Conservation (phyloP, 2,797 vertebrate species). For the Acestrorhynchus altus region DNA sequence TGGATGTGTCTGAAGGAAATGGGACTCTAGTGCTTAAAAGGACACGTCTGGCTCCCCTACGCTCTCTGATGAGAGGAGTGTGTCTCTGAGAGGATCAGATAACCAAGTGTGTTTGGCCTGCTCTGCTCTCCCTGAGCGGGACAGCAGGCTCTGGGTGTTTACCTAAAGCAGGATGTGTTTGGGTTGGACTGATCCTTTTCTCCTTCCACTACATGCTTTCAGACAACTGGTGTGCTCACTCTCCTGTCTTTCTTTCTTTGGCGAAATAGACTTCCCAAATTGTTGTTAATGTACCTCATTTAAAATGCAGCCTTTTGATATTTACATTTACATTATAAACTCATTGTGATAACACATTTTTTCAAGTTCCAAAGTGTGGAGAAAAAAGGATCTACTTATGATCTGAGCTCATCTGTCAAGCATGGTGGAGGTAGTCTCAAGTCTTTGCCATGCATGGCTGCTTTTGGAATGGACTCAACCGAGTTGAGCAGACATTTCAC, state of each 20-base stretch:
- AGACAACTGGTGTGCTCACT: conserved; percentile 44
- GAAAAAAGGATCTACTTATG: too few relatives aligned
- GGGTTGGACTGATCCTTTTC: conserved; percentile 45
- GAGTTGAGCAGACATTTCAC: too few relatives aligned
- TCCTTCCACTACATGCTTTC: conserved; percentile 33
- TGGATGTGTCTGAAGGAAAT: conserved; percentile 44
- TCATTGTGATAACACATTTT: too few relatives aligned
- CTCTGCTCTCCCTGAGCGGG: conserved; percentile 40
- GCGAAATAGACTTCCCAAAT: conserved; percentile 9
- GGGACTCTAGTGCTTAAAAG: conserved; percentile 31
- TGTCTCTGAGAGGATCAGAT: conserved; percentile 52
- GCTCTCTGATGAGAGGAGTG: conserved; percentile 51
- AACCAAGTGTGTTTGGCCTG: conserved; percentile 53
- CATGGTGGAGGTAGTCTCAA: too few relatives aligned
- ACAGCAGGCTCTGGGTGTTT: conserved; percentile 51
- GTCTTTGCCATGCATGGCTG: too few relatives aligned
- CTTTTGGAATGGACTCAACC: too few relatives aligned
- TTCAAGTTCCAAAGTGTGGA: too few relatives aligned
- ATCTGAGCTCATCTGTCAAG: too few relatives aligned
- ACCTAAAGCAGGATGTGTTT: conserved; percentile 50
- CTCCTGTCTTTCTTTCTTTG: conserved; percentile 27
- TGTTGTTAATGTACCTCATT: conserved; percentile 8
- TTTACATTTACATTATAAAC: too few relatives aligned
- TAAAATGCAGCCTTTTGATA: background rate
- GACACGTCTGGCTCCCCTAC: conserved; percentile 39